Evolutionary conservation across 2,797 vertebrate genomes (phyloP).

Genomic region (Lates japonicus): DNA sequence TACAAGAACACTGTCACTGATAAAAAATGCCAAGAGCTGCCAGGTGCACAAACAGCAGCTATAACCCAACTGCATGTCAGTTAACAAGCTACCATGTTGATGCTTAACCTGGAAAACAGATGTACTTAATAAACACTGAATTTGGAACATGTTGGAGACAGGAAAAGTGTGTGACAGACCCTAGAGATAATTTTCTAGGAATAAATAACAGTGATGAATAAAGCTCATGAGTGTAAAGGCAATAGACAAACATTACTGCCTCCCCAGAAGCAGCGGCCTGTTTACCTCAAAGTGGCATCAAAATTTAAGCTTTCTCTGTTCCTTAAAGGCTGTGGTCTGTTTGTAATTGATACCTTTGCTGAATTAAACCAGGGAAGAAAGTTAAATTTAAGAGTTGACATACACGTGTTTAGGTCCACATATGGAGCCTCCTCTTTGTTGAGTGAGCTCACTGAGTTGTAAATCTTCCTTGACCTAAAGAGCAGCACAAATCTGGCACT

Average conservation of each 20-base stretch:
- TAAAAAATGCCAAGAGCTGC: conserved; percentile 3
- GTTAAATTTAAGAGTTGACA: neutral
- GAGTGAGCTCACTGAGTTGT: conserved; percentile 20
- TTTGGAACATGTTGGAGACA: neutral
- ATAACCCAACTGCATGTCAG: neutral
- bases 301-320: neutral
- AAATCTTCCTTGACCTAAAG: conserved; percentile 21
- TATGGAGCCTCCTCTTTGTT: conserved; percentile 5
- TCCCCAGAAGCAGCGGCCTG: neutral
- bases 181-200: neutral
- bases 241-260: neutral
- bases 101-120: conserved; percentile 1
- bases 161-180: neutral
- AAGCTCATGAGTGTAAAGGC: neutral
- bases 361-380: neutral
- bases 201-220: conserved; percentile 18
- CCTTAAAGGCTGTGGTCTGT: no score
- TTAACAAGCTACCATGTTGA: neutral
- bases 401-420: conserved; percentile 8
- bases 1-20: neutral
- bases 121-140: neutral
- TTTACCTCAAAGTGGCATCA: neutral
- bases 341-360: neutral
- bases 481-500: conserved; percentile 12
- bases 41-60: no score